These are phyloP conservation scores for Lycocerus yunnanus DNA, from an alignment of 2,888 invertebrate genomes.

Conservation along the genomic window DNA sequence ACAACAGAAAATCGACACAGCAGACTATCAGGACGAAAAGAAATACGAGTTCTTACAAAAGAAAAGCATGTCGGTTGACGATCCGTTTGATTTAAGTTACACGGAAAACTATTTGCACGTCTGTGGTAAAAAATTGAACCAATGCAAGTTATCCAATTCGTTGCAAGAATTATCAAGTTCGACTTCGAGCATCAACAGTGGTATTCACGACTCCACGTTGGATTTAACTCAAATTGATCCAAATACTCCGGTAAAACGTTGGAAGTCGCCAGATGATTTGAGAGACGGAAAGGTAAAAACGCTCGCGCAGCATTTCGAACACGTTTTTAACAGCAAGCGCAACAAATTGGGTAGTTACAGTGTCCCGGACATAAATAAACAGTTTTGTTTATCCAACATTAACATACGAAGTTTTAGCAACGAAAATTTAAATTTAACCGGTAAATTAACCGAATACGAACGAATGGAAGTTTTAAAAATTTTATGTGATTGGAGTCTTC, in stretches of 20 bases:
- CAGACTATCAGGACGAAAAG: conserved; percentile 27
- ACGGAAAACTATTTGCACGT: conserved; percentile 48
- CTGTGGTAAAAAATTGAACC: conserved; percentile 42
- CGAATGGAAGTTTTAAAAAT: conserved; percentile 52
- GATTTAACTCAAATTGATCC: conserved; percentile 52
- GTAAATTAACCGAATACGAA: conserved; percentile 53
- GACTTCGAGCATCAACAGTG: conserved; percentile 53
- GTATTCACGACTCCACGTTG: conserved; percentile 51
- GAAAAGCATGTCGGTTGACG: conserved; percentile 52
- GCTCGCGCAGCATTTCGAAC: conserved; percentile 70
- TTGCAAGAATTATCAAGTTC: conserved; percentile 55
- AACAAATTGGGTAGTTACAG: conserved; percentile 45
- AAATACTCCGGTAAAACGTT: conserved; percentile 59
- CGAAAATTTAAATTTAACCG: conserved; percentile 47
- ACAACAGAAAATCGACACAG: conserved; percentile 34
- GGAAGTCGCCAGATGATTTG: conserved; percentile 73
- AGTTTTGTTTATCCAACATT: conserved; percentile 29
- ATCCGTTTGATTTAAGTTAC: conserved; percentile 42
- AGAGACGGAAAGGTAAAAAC: conserved; percentile 71
- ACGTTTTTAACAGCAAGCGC: conserved; percentile 44
- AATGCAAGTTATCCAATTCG: conserved; percentile 46
- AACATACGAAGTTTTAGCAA: conserved; percentile 46
- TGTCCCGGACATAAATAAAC: conserved; percentile 46
- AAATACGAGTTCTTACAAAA: conserved; percentile 45
- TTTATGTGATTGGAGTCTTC: conserved; percentile 54